Evolutionary conservation across 2,888 invertebrate genomes (phyloP).

Genomic region (Nycteola revayana): DNA sequence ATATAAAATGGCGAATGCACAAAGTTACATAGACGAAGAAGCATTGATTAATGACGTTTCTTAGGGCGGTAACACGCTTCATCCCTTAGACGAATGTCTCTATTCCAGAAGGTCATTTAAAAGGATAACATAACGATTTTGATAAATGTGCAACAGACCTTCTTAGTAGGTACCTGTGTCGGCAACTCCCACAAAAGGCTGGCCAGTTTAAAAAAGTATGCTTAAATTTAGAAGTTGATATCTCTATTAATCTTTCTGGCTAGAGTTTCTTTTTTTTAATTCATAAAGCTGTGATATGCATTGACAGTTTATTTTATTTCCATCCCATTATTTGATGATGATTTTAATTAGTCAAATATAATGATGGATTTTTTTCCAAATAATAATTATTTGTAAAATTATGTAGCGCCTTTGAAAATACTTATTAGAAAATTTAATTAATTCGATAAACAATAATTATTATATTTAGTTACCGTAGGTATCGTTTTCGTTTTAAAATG

Average conservation of each 20-base stretch:
- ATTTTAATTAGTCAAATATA: no score
- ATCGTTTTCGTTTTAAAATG: no score
- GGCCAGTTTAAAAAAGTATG: slow-evolving; percentile 50
- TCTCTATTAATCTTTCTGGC: slow-evolving; percentile 69
- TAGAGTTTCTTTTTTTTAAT: slow-evolving; percentile 47
- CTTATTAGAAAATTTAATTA: no score
- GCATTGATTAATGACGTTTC: slow-evolving; percentile 42
- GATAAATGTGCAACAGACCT: slow-evolving; percentile 64
- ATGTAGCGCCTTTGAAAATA: no score
- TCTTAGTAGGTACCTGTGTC: slow-evolving; percentile 67
- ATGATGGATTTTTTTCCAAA: no score
- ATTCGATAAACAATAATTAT: no score
- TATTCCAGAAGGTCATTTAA: slow-evolving; percentile 64
- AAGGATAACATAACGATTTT: slow-evolving; percentile 59
- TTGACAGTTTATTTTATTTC: slow-evolving; percentile 61
- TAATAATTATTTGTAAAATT: no score
- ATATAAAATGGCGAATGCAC: no score
- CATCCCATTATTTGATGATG: slow-evolving; percentile 36
- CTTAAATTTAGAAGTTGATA: slow-evolving; percentile 72
- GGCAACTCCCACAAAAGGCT: slow-evolving; percentile 62
- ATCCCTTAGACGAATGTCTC: slow-evolving; percentile 52
- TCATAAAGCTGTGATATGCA: slow-evolving; percentile 53
- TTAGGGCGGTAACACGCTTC: slow-evolving; percentile 56
- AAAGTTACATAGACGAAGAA: slow-evolving; percentile 19
- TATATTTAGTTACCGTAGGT: no score